Base-by-base conservation (phyloP, 2,888 invertebrate genomes). In the Steinernema scapterisci region DNA sequence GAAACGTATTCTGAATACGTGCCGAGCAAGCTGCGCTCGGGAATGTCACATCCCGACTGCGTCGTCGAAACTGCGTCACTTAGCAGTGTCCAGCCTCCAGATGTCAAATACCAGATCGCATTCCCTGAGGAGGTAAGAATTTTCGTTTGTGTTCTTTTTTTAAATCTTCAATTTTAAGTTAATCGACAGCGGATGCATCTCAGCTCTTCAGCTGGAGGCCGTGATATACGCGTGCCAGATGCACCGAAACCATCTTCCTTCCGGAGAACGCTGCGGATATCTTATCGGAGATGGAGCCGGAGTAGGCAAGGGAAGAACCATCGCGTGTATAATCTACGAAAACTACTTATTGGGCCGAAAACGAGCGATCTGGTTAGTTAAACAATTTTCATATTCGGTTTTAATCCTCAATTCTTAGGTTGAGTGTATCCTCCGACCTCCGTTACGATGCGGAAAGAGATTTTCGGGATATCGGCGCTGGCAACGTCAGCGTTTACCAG, bases 1-100 rank as follows among this genome's bases (percentile, higher is more conserved):
- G 99, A 99, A 89, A 99, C 97, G 0, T 99, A 97, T 88, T 93
- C 95, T 6, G 96, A 97, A 87, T 99, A 99, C 88, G 95, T 95
- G 94, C 99, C 99, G 0, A 91, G 93, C 0, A 99, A 99, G 91
- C 90, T 88, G 70, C 81, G 85, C 43, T 87, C 86, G 5, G 99
- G 99, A 13, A 92, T 92, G 84, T 94, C 95, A 87, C 99, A 99
- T 91, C 99, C 99, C 0, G 99, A 99, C 90, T 93, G 95, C 0
- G 97, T 99, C 6, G 99, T 99, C 9, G 99, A 99, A 89, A 99
- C 99, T 0, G 96, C 96, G 11, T 97, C 97, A 0, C 90, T 99
- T 56, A 95, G 96, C 0, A 95, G 83, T 71, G 88, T 88, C 9
- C 79, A 81, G 3, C 85, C 88, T 1, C 88, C 88, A 7, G 86